A percentile compares a stretch with the other conserved stretches of the same genome.
These are phyloP conservation scores for Centruroides sculpturatus DNA, from an alignment of 1,140 invertebrate species.

Conservation along the genomic window DNA sequence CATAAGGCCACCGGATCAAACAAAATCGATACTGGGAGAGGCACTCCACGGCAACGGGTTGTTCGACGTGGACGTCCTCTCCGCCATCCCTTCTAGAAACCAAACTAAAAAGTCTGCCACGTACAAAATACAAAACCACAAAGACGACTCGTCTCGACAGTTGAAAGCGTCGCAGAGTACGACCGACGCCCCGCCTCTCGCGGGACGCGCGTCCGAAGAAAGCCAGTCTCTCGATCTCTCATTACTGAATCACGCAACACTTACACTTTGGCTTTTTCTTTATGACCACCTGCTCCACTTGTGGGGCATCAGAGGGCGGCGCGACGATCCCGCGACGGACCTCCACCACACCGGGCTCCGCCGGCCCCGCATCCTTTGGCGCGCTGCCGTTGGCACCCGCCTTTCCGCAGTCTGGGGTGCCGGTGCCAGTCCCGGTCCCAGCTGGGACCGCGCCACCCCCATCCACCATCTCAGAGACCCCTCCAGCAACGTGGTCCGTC, in stretches of 20 bases:
- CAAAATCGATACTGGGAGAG: too few relatives aligned
- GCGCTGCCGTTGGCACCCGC: slow-evolving; percentile 6
- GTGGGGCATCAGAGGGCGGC: slow-evolving; percentile 53
- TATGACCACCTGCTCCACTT: slow-evolving; percentile 66
- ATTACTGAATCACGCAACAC: slow-evolving; percentile 73
- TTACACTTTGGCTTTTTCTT: slow-evolving; percentile 83
- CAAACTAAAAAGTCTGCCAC: too few relatives aligned
- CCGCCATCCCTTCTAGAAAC: too few relatives aligned
- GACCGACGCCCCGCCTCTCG: too few relatives aligned
- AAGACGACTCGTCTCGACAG: too few relatives aligned
- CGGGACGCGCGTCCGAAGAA: too few relatives aligned
- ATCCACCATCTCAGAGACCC: not conserved
- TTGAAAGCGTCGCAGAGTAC: too few relatives aligned
- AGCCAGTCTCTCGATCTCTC: not conserved
- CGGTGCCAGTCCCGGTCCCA: not conserved
- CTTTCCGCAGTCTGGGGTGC: slow-evolving; percentile 18
- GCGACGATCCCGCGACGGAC: slow-evolving; percentile 52
- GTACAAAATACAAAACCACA: too few relatives aligned
- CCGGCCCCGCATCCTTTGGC: not conserved
- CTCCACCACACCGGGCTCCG: slow-evolving; percentile 40
- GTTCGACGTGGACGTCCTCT: too few relatives aligned
- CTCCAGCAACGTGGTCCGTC: not conserved
- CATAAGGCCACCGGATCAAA: too few relatives aligned
- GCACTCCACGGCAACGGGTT: too few relatives aligned
- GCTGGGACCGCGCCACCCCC: not conserved